Evolutionary conservation across 2,888 invertebrate genomes (phyloP).

Genomic region (Netelia virgata): DNA sequence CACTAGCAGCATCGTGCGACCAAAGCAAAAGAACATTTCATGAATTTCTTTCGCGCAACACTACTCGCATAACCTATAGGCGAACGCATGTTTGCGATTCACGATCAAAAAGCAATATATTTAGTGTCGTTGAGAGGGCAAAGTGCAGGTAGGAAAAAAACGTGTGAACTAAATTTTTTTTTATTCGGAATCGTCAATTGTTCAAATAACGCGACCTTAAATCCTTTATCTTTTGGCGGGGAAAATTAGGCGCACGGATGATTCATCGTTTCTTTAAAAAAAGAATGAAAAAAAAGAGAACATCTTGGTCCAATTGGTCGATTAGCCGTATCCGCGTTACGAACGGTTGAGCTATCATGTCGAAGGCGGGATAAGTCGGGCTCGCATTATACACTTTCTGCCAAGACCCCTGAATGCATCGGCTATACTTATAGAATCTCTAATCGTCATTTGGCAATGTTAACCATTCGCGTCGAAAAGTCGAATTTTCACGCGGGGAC

Average conservation of each 20-base stretch:
- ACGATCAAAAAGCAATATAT: no score
- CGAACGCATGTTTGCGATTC: conserved; percentile 18
- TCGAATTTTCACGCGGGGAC: conserved; percentile 28
- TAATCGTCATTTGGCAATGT: conserved; percentile 51
- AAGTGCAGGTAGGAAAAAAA: no score
- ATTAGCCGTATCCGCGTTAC: not conserved
- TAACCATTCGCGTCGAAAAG: conserved; percentile 5
- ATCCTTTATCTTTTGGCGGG: conserved; percentile 26
- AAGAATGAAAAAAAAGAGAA: not conserved
- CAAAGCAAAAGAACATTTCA: not conserved
- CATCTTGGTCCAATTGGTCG: not conserved
- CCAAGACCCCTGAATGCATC: conserved; percentile 12
- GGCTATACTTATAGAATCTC: not conserved
- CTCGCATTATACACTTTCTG: conserved; percentile 19
- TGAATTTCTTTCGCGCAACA: conserved; percentile 1
- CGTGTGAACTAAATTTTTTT: no score
- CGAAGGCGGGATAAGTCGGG: conserved; percentile 10
- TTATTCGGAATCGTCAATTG: not conserved
- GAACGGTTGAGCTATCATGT: not conserved
- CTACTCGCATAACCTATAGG: conserved; percentile 50
- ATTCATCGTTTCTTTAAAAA: not conserved
- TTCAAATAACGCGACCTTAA: not conserved
- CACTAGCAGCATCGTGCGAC: not conserved
- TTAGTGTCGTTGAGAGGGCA: no score
- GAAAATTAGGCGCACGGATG: not conserved